These are phyloP conservation scores for Peucedramus taeniatus DNA, from an alignment of 2,113 vertebrate species.

Conservation along the genomic window DNA sequence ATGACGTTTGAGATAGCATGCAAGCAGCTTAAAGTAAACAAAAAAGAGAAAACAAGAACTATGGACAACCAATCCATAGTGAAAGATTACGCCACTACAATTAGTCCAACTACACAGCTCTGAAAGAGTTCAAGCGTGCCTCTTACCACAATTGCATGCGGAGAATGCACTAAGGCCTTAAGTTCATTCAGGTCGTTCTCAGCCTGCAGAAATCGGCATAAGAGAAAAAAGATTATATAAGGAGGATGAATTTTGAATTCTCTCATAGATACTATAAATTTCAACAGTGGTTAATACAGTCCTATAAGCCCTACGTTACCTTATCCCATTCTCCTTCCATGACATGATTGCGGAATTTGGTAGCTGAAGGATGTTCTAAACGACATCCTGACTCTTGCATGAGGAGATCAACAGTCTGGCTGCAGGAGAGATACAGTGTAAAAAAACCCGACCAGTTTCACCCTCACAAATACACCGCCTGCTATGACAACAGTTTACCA, in stretches of 20 bases:
- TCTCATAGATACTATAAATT: slow-evolving; percentile 50
- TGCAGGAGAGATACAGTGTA: slow-evolving; percentile 85
- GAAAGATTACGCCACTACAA: slow-evolving; percentile 69
- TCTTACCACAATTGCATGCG: slow-evolving; percentile 96
- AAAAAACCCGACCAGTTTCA: slow-evolving; percentile 74
- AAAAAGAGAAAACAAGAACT: slow-evolving; percentile 47
- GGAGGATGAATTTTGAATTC: slow-evolving; percentile 45
- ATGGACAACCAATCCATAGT: slow-evolving; percentile 27
- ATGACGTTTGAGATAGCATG: neutral
- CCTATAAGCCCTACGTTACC: slow-evolving; percentile 83
- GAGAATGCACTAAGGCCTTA: slow-evolving; percentile 97
- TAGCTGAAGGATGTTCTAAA: slow-evolving; percentile 97
- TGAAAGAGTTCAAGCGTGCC: slow-evolving; percentile 75
- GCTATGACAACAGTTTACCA: slow-evolving; percentile 49
- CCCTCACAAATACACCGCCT: slow-evolving; percentile 65
- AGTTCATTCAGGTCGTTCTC: slow-evolving; percentile 98
- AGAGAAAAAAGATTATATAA: slow-evolving; percentile 32
- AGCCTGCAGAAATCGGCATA: slow-evolving; percentile 80
- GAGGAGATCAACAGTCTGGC: slow-evolving; percentile 99
- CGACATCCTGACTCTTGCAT: slow-evolving; percentile 99
- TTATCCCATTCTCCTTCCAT: slow-evolving; percentile 99
- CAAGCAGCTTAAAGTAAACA: slow-evolving; percentile 44
- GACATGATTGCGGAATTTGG: slow-evolving; percentile 99
- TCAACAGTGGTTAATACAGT: slow-evolving; percentile 72
- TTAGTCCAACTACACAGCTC: slow-evolving; percentile 69